Conservation (phyloP, 2,113 vertebrate species). For the Saimiri boliviensis region DNA sequence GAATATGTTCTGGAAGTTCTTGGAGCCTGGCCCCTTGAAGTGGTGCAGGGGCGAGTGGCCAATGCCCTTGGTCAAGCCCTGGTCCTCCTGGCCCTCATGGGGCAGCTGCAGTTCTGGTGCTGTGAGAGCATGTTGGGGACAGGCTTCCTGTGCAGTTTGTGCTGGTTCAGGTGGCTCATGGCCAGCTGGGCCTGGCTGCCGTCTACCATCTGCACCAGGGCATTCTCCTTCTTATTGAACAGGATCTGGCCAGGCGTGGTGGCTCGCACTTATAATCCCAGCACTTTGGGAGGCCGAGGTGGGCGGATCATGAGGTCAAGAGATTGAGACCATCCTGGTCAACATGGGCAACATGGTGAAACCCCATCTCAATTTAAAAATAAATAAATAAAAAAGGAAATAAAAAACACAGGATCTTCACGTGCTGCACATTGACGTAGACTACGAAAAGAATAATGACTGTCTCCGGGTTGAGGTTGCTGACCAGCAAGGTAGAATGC, state of each 20-base stretch:
- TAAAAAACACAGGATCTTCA: no score
- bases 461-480: slow-evolving; percentile 98
- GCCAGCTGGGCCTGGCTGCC: slow-evolving; percentile 96
- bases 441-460: slow-evolving; percentile 75
- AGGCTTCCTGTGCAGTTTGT: slow-evolving; percentile 92
- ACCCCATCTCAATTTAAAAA: no score
- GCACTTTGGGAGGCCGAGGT: no score
- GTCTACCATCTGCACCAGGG: slow-evolving; percentile 95
- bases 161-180: slow-evolving; percentile 96
- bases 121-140: slow-evolving; percentile 94
- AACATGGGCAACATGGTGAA: no score
- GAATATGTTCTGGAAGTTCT: slow-evolving; percentile 98
- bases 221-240: slow-evolving; percentile 97
- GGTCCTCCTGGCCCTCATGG: slow-evolving; percentile 93
- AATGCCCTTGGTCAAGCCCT: slow-evolving; percentile 95
- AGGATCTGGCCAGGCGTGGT: no score
- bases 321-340: no score
- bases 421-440: no score
- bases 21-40: slow-evolving; percentile 97
- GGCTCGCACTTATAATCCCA: no score
- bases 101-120: slow-evolving; percentile 94
- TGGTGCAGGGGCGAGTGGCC: slow-evolving; percentile 94
- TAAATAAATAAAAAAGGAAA: no score
- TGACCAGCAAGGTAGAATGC: slow-evolving; percentile 94
- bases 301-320: no score